These are phyloP conservation scores for Bombus pascuorum DNA, from an alignment of 1,140 invertebrate species.

Conservation along the genomic window DNA sequence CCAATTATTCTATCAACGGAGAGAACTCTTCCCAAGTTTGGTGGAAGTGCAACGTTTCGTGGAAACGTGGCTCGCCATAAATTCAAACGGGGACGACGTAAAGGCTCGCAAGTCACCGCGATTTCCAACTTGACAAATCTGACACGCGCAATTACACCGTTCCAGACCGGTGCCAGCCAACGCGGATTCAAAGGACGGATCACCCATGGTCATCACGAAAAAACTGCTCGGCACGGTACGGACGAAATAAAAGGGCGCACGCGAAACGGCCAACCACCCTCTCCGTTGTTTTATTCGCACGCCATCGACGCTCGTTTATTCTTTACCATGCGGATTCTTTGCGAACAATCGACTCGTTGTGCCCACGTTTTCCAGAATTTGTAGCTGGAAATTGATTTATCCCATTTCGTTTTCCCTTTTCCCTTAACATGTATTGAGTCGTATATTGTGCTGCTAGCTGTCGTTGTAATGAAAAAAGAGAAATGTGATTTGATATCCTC, in stretches of 20 bases:
- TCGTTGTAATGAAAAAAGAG: neutral
- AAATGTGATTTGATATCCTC: neutral
- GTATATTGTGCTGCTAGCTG: neutral
- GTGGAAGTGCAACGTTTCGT: neutral
- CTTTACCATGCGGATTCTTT: conserved; percentile 7
- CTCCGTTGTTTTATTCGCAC: conserved; percentile 3
- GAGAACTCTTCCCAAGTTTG: neutral
- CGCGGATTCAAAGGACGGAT: conserved; percentile 38
- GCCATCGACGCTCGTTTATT: conserved; percentile 13
- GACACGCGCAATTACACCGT: conserved; percentile 32
- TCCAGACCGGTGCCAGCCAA: neutral
- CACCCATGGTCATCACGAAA: neutral
- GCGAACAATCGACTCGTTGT: neutral
- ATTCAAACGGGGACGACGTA: neutral
- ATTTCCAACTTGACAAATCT: conserved; percentile 37
- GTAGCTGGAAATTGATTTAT: neutral
- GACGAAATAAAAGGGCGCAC: conserved; percentile 28
- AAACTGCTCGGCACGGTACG: neutral
- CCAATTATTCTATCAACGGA: conserved; percentile 21
- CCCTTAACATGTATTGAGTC: neutral
- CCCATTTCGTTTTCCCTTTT: neutral
- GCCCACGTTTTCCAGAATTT: neutral
- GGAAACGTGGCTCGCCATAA: neutral
- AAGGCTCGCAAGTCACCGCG: neutral
- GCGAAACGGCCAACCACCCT: neutral